Conservation (phyloP, 2,797 vertebrate species). For the Melanotaenia trifasciata region DNA sequence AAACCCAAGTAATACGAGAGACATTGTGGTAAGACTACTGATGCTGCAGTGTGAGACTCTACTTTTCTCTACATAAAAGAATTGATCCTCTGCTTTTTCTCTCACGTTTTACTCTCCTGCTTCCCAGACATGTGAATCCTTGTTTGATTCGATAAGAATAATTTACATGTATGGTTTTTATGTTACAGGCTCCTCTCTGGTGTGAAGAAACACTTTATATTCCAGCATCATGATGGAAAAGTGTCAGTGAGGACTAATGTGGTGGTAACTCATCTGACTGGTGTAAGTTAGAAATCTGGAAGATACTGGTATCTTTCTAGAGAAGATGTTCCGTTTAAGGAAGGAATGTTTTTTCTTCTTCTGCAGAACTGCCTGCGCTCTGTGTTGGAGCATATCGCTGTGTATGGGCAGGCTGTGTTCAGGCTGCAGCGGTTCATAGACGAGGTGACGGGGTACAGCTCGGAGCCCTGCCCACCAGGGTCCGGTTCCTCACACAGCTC, state of each 20-base stretch:
- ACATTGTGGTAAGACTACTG: constrained; percentile 90
- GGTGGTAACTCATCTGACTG: constrained; percentile 94
- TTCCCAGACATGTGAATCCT: neutral
- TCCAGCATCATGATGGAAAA: constrained; percentile 93
- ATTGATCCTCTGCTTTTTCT: neutral
- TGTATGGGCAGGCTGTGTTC: constrained; percentile 94
- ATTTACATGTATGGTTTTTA: constrained; percentile 8
- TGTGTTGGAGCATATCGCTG: constrained; percentile 92
- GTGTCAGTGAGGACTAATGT: constrained; percentile 92
- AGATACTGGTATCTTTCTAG: neutral
- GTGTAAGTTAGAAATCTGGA: constrained; percentile 83
- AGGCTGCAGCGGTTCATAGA: constrained; percentile 95
- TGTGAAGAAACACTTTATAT: constrained; percentile 96
- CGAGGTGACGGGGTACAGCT: constrained; percentile 92
- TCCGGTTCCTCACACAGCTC: constrained; percentile 70
- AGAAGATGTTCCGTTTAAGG: neutral
- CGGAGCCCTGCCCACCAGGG: constrained; percentile 83
- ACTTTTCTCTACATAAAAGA: constrained; percentile 15
- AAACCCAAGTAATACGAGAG: constrained; percentile 96
- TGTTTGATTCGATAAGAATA: neutral
- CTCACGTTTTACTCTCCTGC: neutral
- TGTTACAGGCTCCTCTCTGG: constrained; percentile 93
- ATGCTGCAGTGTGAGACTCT: constrained; percentile 11
- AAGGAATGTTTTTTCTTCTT: neutral
- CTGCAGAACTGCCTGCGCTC: constrained; percentile 91